These are phyloP conservation scores for Pogonomyrmex barbatus DNA, from an alignment of 1,140 invertebrate genomes.

Conservation along the genomic window DNA sequence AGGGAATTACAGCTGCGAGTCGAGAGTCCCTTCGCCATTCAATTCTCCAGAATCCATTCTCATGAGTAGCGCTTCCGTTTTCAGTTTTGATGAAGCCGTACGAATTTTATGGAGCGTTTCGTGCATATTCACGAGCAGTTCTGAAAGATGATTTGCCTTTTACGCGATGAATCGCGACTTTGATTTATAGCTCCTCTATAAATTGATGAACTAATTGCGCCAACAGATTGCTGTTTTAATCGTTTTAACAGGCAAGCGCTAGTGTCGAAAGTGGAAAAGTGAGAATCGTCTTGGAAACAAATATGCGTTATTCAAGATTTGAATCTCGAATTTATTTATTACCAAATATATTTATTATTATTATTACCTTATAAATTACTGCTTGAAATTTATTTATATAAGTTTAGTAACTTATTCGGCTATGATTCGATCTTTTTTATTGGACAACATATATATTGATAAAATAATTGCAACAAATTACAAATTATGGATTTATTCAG, in stretches of 20 bases:
- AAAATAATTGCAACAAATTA: slow-evolving; percentile 17
- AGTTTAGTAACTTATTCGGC: not conserved
- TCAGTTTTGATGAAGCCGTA: slow-evolving; percentile 22
- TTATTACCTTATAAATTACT: not conserved
- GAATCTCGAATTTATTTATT: not conserved
- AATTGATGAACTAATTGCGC: slow-evolving; percentile 33
- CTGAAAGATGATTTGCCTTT: slow-evolving; percentile 2
- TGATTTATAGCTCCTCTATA: slow-evolving; percentile 10
- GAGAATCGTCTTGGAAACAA: not conserved
- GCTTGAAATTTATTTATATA: not conserved
- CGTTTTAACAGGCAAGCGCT: not conserved
- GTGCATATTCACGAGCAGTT: not conserved
- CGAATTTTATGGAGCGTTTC: slow-evolving; percentile 26
- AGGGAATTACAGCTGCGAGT: slow-evolving; percentile 46
- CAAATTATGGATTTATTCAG: not conserved
- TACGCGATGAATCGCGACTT: slow-evolving; percentile 17
- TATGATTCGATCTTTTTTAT: not conserved
- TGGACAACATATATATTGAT: not conserved
- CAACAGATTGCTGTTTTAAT: not conserved
- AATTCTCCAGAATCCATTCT: slow-evolving; percentile 38
- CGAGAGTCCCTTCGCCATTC: slow-evolving; percentile 34
- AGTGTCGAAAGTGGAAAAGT: not conserved
- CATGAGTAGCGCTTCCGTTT: slow-evolving; percentile 3
- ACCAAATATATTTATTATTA: not conserved
- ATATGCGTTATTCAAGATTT: slow-evolving; percentile 6